Conservation (phyloP, 2,797 vertebrate species). For the Apodemus agrarius region DNA sequence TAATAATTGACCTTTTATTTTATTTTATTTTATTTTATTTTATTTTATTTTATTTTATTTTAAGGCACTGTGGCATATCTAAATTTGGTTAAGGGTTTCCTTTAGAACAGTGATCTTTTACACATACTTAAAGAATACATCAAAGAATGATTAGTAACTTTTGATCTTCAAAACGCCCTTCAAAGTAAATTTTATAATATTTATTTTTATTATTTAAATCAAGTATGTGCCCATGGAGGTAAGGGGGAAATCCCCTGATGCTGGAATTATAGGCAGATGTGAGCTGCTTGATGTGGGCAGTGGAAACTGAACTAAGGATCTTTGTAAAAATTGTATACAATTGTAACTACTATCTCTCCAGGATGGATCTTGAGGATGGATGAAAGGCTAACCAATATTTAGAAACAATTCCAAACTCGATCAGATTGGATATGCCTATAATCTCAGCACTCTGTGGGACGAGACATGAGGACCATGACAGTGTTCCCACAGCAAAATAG, state of each 20-base stretch:
- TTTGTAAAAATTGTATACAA: not conserved
- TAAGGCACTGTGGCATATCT: not conserved
- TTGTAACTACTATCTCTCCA: not conserved
- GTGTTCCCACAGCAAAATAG: not conserved
- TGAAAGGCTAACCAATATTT: slow-evolving; percentile 56
- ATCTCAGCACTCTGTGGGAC: not conserved
- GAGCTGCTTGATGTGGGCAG: not conserved
- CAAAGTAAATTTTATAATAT: slow-evolving; percentile 10
- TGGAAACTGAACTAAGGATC: not conserved
- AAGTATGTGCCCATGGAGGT: not conserved
- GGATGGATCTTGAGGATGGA: slow-evolving; percentile 16
- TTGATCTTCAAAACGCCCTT: slow-evolving; percentile 40
- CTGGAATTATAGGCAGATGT: not conserved
- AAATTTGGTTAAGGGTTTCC: slow-evolving; percentile 25
- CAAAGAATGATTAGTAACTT: slow-evolving; percentile 19
- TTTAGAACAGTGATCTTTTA: slow-evolving; percentile 20
- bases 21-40: no score
- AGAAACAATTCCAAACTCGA: slow-evolving; percentile 25
- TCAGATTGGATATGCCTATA: not conserved
- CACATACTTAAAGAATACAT: slow-evolving; percentile 25
- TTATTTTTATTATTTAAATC: not conserved
- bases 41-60: not conserved
- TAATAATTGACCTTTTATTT: not conserved
- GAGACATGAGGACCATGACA: not conserved
- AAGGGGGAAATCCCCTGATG: not conserved